These are phyloP conservation scores for Drosophila mulleri DNA, from an alignment of 2,888 invertebrate genomes.

Conservation along the genomic window DNA sequence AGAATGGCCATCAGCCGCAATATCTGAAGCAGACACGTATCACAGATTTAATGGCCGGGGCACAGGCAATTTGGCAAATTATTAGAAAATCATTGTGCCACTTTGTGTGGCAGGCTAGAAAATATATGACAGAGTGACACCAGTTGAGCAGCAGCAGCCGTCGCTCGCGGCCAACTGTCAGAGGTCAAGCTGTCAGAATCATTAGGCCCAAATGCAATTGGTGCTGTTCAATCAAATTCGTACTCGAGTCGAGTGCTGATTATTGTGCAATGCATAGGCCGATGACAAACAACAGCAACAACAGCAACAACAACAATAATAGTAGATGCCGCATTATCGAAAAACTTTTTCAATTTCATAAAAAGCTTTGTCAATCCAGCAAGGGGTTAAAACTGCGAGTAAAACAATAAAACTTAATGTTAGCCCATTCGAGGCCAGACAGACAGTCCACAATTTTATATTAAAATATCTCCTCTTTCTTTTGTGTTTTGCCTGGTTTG, in stretches of 20 bases:
- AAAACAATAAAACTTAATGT: slow-evolving; percentile 63
- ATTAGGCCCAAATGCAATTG: slow-evolving; percentile 53
- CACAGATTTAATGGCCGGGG: slow-evolving; percentile 76
- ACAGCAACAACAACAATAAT: slow-evolving; percentile 13
- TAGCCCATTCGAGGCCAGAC: slow-evolving; percentile 7
- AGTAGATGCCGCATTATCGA: slow-evolving; percentile 77
- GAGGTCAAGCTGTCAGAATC: slow-evolving; percentile 56
- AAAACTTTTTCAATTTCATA: slow-evolving; percentile 83
- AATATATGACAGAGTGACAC: slow-evolving; percentile 66
- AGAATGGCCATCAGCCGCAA: slow-evolving; percentile 26
- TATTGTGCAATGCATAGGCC: slow-evolving; percentile 36
- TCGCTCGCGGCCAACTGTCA: slow-evolving; percentile 1
- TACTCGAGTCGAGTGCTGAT: neutral
- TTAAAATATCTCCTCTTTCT: slow-evolving; percentile 52
- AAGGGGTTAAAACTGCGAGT: slow-evolving; percentile 62
- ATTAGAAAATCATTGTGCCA: slow-evolving; percentile 82
- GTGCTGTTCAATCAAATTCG: slow-evolving; percentile 2
- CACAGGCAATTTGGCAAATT: slow-evolving; percentile 82
- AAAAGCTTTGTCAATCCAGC: slow-evolving; percentile 64
- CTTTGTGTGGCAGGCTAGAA: slow-evolving; percentile 61
- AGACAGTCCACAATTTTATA: slow-evolving; percentile 52
- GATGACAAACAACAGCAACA: slow-evolving; percentile 25
- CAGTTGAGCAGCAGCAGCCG: slow-evolving; percentile 10
- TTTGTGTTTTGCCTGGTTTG: slow-evolving; percentile 18
- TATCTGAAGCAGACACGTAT: slow-evolving; percentile 65